Conservation (phyloP, 1,140 invertebrate genomes). For the Aphis craccivora region DNA sequence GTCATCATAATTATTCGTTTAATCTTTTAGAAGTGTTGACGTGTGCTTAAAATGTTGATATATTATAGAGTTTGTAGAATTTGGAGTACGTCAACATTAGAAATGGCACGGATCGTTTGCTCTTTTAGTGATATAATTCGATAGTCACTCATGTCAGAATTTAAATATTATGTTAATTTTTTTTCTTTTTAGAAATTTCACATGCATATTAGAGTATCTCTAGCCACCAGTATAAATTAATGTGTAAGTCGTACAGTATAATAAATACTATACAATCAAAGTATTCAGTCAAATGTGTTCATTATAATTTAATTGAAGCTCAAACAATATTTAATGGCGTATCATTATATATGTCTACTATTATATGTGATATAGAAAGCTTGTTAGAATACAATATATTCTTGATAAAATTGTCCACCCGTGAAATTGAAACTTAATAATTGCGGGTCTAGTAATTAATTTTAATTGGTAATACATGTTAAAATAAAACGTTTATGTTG, state of each 20-base stretch:
- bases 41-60: not conserved
- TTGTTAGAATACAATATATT: not conserved
- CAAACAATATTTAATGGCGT: not conserved
- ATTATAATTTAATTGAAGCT: constrained; percentile 4
- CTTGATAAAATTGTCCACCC: not conserved
- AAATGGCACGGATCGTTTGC: not conserved
- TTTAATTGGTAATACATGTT: not conserved
- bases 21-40: constrained; percentile 7
- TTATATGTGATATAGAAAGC: not conserved
- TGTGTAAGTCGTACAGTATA: not conserved
- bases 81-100: not conserved
- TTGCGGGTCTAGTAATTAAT: not conserved
- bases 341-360: not conserved
- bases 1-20: not conserved
- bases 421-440: not conserved
- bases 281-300: not conserved
- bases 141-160: not conserved
- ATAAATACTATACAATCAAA: not conserved
- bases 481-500: not conserved
- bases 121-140: not conserved
- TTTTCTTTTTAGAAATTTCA: not conserved
- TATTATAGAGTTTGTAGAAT: not conserved
- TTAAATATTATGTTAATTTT: not conserved
- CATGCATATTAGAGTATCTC: not conserved
- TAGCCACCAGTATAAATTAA: not conserved